A percentile compares a stretch with the other conserved stretches of the same genome.
Evolutionary conservation across 2,797 vertebrate genomes (phyloP).

Genomic region (Onychomys torridus): DNA sequence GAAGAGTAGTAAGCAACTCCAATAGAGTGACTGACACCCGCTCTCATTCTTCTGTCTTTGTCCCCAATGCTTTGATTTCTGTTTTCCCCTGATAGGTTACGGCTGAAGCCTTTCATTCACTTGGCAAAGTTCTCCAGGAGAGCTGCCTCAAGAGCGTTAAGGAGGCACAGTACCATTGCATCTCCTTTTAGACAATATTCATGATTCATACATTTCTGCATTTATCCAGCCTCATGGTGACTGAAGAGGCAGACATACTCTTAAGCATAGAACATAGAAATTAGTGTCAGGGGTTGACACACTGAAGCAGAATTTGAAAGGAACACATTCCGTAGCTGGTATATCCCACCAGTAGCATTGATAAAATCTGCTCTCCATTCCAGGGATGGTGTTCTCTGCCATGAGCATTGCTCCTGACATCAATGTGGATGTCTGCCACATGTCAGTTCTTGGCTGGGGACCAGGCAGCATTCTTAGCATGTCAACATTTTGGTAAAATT

Average conservation of each 20-base stretch:
- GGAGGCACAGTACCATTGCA: neutral
- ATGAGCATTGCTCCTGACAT: neutral
- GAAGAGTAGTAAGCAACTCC: neutral
- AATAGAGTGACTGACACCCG: neutral
- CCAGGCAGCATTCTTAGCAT: conserved; percentile 56
- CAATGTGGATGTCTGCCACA: neutral
- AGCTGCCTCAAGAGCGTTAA: neutral
- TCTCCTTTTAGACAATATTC: conserved; percentile 26
- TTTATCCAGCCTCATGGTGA: neutral
- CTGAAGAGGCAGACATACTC: neutral
- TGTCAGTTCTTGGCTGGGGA: conserved; percentile 32
- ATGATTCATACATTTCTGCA: neutral
- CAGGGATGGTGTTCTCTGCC: conserved; percentile 11
- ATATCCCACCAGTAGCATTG: neutral
- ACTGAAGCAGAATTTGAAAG: neutral
- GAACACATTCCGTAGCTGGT: conserved; percentile 42
- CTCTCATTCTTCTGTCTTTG: neutral
- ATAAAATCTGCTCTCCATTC: conserved; percentile 10
- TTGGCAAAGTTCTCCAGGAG: neutral
- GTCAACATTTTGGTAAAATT: conserved; percentile 66
- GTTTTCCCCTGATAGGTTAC: neutral
- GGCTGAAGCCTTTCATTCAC: neutral
- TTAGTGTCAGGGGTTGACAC: neutral
- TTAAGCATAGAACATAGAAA: neutral
- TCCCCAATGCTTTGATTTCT: neutral